Conservation (phyloP, 2,888 invertebrate genomes). For the Metellina segmentata region DNA sequence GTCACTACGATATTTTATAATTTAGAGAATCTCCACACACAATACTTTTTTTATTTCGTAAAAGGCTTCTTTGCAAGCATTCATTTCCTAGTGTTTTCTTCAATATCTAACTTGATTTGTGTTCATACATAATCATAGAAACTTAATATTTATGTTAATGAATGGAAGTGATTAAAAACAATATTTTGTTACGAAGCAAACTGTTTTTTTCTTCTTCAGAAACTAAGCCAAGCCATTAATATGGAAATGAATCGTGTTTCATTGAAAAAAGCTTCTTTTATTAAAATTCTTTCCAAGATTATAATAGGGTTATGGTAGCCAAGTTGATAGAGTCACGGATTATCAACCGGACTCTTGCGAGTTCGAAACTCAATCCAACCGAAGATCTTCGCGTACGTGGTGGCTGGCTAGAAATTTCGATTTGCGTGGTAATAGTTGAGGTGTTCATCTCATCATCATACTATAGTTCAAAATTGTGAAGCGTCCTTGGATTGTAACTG, state of each 20-base stretch:
- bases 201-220: not conserved
- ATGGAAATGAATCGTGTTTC: not conserved
- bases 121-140: not conserved
- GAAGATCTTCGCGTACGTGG: too few relatives aligned
- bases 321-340: too few relatives aligned
- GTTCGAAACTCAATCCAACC: too few relatives aligned
- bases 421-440: too few relatives aligned
- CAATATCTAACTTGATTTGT: not conserved
- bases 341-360: too few relatives aligned
- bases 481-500: too few relatives aligned
- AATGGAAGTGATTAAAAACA: not conserved
- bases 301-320: too few relatives aligned
- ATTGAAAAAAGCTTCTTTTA: not conserved
- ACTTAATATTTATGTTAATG: not conserved
- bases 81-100: not conserved
- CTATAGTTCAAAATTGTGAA: too few relatives aligned
- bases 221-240: not conserved
- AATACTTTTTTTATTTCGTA: not conserved
- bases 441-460: too few relatives aligned
- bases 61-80: not conserved
- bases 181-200: not conserved
- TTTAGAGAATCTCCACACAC: not conserved
- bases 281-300: not conserved
- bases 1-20: not conserved
- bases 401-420: too few relatives aligned